Evolutionary conservation across 2,888 invertebrate species (phyloP), one percentile per base, ranked within the genome.

Genomic region (Carterocephalus palaemon): DNA sequence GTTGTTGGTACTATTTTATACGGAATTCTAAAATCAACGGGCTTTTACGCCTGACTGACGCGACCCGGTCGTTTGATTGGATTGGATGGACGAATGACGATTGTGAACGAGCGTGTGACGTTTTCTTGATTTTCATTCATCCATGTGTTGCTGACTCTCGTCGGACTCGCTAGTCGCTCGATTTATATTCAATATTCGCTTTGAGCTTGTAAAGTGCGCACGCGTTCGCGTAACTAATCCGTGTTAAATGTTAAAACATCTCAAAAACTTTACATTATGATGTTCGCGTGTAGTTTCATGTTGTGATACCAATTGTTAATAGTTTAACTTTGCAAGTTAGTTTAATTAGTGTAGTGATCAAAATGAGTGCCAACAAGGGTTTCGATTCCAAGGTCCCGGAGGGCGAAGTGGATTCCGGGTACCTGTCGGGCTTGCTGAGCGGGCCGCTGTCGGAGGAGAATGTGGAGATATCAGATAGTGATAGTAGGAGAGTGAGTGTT

Each of bases 351-450:
- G 63, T 52, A 32, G 52, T 54, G 56, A 51, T 59, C 56, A 64
- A 68, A 66, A 85, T 86, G 85, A 85, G 84, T 83, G 79, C 73
- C 64, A 77, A 71, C 56, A 82, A 76, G 56, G 72, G 55, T 52
- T 70, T 61, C 54, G 71, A 75, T 49, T 70, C 75, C 19, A 81
- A 81, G 64, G 51, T 77, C 51, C 53, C 54, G 22, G 78, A 75
- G 51, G 76, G 78, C 51, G 70, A 71, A 40, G 52, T 63, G 46
- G 85, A 85, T 62, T 82, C 80, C 57, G 86, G 85, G 54, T 75
- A 73, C 63, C 51, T 76, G 24, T 84, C 85, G 19, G 78, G 74
- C 46, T 65, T 62, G 22, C 51, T 73, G 31, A 62, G 60, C 51
- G 69, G 65, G 43, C 55, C 56, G 55, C 54, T 72, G 47, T 49